Conservation (phyloP, 2,888 invertebrate species). For the Plebejus anna region DNA sequence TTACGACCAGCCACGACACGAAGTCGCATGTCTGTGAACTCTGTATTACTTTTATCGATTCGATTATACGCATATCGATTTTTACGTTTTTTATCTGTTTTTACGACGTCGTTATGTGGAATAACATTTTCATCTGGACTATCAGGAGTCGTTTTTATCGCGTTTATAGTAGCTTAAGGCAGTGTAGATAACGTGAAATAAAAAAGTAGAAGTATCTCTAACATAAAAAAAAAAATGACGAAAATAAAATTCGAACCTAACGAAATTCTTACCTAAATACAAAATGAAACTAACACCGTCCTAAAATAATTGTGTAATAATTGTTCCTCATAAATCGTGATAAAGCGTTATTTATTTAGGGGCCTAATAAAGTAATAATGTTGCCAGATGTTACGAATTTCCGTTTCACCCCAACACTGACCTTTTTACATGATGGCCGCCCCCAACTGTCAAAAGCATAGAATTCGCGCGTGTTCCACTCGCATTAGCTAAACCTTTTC, state of each 20-base stretch:
- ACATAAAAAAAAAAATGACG: not conserved
- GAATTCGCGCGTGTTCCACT: slow-evolving; percentile 55
- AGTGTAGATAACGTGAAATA: not conserved
- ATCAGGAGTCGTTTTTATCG: not conserved
- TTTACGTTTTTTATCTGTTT: slow-evolving; percentile 19
- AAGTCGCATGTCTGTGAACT: slow-evolving; percentile 29
- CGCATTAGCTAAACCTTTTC: slow-evolving; percentile 34
- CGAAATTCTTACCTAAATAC: not conserved
- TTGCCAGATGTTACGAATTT: slow-evolving; percentile 42
- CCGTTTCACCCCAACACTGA: slow-evolving; percentile 39
- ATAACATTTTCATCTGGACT: slow-evolving; percentile 11
- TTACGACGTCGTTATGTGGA: slow-evolving; percentile 1
- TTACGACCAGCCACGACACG: slow-evolving; percentile 44
- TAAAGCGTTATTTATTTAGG: slow-evolving; percentile 12
- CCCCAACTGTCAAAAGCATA: slow-evolving; percentile 61
- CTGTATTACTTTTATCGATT: slow-evolving; percentile 16
- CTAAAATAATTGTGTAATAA: slow-evolving; percentile 7
- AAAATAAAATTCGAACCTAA: not conserved
- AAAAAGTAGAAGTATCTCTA: not conserved
- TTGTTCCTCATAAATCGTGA: slow-evolving; percentile 6
- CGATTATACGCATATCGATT: slow-evolving; percentile 17
- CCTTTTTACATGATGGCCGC: slow-evolving; percentile 63
- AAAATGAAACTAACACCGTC: not conserved
- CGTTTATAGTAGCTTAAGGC: not conserved
- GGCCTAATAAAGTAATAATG: slow-evolving; percentile 26